These are phyloP conservation scores for Xiphydria camelus DNA, from an alignment of 2,888 invertebrate genomes.

Conservation along the genomic window DNA sequence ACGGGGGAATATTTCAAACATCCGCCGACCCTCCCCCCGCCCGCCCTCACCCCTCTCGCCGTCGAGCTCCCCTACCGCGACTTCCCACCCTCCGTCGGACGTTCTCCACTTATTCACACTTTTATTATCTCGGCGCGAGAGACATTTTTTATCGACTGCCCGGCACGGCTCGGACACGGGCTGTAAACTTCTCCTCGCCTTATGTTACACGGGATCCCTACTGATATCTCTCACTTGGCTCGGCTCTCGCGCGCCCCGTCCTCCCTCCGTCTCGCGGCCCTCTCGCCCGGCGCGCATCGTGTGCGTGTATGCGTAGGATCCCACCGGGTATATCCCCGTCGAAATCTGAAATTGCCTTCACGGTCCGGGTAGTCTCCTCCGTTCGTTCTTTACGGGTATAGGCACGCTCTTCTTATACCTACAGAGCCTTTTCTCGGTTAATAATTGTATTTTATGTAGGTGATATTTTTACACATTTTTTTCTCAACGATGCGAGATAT, in stretches of 20 bases:
- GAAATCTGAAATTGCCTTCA: not conserved
- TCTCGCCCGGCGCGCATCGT: not conserved
- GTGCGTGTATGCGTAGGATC: not conserved
- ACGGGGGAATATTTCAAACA: constrained; percentile 51
- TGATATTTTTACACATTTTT: too few relatives aligned
- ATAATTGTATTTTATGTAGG: too few relatives aligned
- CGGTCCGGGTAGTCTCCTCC: too few relatives aligned
- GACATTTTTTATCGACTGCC: constrained; percentile 49
- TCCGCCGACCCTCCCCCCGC: constrained; percentile 30
- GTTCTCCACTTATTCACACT: constrained; percentile 44
- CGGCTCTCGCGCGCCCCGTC: not conserved
- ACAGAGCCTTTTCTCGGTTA: too few relatives aligned
- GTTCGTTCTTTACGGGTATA: too few relatives aligned
- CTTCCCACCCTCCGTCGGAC: not conserved
- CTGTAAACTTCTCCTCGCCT: constrained; percentile 41
- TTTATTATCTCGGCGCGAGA: constrained; percentile 50
- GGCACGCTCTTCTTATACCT: too few relatives aligned
- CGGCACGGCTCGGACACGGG: constrained; percentile 40
- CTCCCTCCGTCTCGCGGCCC: not conserved
- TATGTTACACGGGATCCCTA: constrained; percentile 16
- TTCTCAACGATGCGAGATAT: too few relatives aligned
- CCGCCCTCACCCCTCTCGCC: constrained; percentile 17
- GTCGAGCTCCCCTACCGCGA: constrained; percentile 3
- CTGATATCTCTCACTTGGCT: constrained; percentile 15
- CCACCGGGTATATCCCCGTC: not conserved